Base-by-base conservation (phyloP, 2,888 invertebrate species). In the Hemaris fuciformis region DNA sequence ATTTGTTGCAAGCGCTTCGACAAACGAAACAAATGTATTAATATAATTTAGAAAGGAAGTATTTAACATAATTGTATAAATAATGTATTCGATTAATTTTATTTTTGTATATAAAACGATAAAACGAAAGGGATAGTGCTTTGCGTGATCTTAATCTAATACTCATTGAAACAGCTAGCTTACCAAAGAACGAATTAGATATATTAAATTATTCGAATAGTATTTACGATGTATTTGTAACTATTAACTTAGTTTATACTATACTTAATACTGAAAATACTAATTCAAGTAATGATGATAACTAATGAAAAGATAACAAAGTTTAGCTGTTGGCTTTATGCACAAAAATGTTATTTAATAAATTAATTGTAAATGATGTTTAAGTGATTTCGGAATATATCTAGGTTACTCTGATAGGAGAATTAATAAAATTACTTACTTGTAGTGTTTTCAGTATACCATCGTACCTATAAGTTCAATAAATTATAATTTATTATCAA, bases 91-190 rank as follows among this genome's bases (percentile, higher is more conserved):
- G 15, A 57, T 59, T 46, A 48, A 58, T 62, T 43, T 18, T 62
- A 59, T 22, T 66, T 65, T 67, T 72, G 66, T 76, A 70, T 66
- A 67, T 73, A 73, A 66, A 65, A 64, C 63, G 67, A 68, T 70
- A 62, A 59, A 45, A 60, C 64, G 66, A 67, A 65, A 63, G 64
- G 64, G 59, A 60, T 65, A 61, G 62, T 68, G 72, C 69, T 72
- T 73, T 67, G 70, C 72, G 64, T 53, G 27, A 73, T 75, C 60
- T 70, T 77, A 63, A 74, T 79, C 75, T 87, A 83, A 87, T 84
- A 82, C 83, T 86, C 83, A 81, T 80, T 64, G 62, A 80, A 72
- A 89, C 91, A 77, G 91, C 91, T 91, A 89, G 83, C 76, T 81
- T 86, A 89, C 91, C 91, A 91, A 91, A 91, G 91, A 88, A 80